Evolutionary conservation across 2,797 vertebrate species (phyloP).

Genomic region (Buceros bicornis): DNA sequence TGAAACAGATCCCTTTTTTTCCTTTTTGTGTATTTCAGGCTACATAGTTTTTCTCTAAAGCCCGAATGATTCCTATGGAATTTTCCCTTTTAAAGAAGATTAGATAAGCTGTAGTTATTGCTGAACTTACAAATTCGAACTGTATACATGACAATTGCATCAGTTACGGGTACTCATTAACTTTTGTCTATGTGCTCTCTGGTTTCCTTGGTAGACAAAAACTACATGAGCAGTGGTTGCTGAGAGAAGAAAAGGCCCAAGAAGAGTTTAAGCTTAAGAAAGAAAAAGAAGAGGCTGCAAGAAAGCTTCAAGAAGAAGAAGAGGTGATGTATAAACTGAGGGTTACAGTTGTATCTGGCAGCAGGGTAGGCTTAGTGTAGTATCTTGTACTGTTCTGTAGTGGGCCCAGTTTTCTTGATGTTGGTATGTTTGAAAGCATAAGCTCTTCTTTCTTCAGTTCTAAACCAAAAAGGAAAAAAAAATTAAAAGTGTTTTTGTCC

Average conservation of each 20-base stretch:
- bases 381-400: neutral
- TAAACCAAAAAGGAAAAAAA: neutral
- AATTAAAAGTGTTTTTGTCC: neutral
- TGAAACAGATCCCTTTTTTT: neutral
- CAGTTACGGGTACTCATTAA: neutral
- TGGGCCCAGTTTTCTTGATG: neutral
- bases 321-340: constrained; percentile 83
- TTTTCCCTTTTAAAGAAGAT: neutral
- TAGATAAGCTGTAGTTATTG: neutral
- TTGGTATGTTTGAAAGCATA: neutral
- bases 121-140: neutral
- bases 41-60: neutral
- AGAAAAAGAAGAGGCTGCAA: constrained; percentile 89
- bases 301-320: constrained; percentile 90
- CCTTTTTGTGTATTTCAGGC: neutral
- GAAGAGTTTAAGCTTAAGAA: constrained; percentile 88
- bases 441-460: neutral
- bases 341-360: neutral
- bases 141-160: neutral
- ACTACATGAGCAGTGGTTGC: constrained; percentile 91
- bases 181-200: neutral
- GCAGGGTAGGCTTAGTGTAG: neutral
- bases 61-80: neutral
- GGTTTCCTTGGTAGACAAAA: constrained; percentile 81
- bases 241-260: constrained; percentile 90